Conservation (phyloP, 2,888 invertebrate genomes). For the Dynastes hyllus region DNA sequence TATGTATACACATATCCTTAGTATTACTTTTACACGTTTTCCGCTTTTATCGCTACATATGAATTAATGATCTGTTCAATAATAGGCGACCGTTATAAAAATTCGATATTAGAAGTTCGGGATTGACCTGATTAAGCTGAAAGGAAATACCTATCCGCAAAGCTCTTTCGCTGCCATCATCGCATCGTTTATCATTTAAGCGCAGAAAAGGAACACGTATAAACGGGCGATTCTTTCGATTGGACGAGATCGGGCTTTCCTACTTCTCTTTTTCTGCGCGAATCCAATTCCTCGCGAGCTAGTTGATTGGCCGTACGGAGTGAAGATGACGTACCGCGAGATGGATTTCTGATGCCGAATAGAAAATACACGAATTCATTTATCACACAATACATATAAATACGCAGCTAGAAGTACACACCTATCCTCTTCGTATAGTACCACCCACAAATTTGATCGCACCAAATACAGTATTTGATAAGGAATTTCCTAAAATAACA, state of each 20-base stretch:
- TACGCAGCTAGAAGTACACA: conserved; percentile 1
- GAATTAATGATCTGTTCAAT: not conserved
- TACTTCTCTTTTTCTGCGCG: conserved; percentile 42
- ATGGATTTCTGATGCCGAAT: conserved; percentile 39
- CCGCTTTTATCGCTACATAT: not conserved
- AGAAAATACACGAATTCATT: conserved; percentile 25
- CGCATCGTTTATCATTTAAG: conserved; percentile 38
- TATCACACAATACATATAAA: not conserved
- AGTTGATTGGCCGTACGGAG: conserved; percentile 34
- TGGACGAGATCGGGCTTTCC: conserved; percentile 38
- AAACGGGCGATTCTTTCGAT: conserved; percentile 41
- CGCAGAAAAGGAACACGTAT: conserved; percentile 26
- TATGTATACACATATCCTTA: too few relatives aligned
- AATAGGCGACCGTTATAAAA: not conserved
- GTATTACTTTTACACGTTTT: not conserved
- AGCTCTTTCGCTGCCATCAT: conserved; percentile 28
- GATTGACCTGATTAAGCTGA: not conserved
- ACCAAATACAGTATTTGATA: too few relatives aligned
- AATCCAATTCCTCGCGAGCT: conserved; percentile 41
- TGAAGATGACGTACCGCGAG: conserved; percentile 26
- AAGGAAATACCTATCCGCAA: conserved; percentile 24
- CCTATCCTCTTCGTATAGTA: not conserved
- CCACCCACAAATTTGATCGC: too few relatives aligned
- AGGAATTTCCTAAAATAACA: too few relatives aligned
- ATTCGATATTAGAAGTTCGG: not conserved